These are phyloP conservation scores for Leptarthrus brevirostris DNA, from an alignment of 2,888 invertebrate genomes.

Conservation along the genomic window DNA sequence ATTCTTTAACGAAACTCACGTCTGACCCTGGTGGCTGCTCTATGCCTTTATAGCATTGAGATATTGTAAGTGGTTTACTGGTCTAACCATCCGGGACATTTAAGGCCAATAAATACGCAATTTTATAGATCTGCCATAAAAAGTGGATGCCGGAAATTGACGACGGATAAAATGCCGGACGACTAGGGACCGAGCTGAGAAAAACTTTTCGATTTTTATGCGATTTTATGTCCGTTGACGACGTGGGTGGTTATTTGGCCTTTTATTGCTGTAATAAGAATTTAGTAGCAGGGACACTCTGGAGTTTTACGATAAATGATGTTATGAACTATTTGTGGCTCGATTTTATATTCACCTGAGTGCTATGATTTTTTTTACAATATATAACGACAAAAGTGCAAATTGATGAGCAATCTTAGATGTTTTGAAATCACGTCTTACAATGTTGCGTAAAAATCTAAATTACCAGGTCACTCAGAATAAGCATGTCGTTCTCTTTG, in stretches of 20 bases:
- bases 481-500: too few relatives aligned
- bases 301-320: conserved; percentile 30
- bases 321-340: too few relatives aligned
- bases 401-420: too few relatives aligned
- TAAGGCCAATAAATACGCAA: conserved; percentile 59
- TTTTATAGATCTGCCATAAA: conserved; percentile 57
- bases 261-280: conserved; percentile 50
- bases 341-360: too few relatives aligned
- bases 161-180: conserved; percentile 43
- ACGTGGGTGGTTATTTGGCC: conserved; percentile 50
- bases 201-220: conserved; percentile 50
- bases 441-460: too few relatives aligned
- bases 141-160: conserved; percentile 50
- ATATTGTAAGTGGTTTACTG: conserved; percentile 55
- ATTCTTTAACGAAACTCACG: neutral
- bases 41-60: conserved; percentile 35
- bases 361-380: too few relatives aligned
- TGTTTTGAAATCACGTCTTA: too few relatives aligned
- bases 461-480: too few relatives aligned
- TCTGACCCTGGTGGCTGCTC: neutral
- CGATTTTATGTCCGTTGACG: conserved; percentile 52
- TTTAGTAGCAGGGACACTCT: conserved; percentile 35
- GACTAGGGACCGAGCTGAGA: neutral
- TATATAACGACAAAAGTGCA: too few relatives aligned
- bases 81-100: conserved; percentile 55